These are phyloP conservation scores for Odontocerum albicorne DNA, from an alignment of 2,888 invertebrate species.

Conservation along the genomic window DNA sequence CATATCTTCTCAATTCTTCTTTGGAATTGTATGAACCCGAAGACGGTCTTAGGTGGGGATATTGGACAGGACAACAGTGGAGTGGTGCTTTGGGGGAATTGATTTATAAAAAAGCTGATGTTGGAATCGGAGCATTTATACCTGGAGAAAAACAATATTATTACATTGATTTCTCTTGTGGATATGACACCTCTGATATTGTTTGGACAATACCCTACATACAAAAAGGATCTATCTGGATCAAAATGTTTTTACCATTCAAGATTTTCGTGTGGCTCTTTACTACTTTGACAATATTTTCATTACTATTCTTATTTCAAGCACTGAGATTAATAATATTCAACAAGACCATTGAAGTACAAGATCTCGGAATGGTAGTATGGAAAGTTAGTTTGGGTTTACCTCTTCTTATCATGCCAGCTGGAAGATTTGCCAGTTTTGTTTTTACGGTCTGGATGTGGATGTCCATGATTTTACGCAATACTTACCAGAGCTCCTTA, in stretches of 20 bases:
- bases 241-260: slow-evolving; percentile 27
- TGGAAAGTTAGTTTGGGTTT: slow-evolving; percentile 27
- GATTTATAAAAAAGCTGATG: slow-evolving; percentile 19
- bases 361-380: slow-evolving; percentile 10
- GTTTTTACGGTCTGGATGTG: slow-evolving; percentile 30
- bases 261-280: slow-evolving; percentile 20
- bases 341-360: slow-evolving; percentile 19
- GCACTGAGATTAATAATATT: slow-evolving; percentile 8
- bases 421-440: slow-evolving; percentile 28
- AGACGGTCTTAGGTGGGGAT: slow-evolving; percentile 8
- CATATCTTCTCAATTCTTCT: slow-evolving; percentile 22
- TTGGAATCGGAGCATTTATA: slow-evolving; percentile 26
- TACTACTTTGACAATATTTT: slow-evolving; percentile 9
- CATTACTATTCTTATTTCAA: slow-evolving; percentile 11
- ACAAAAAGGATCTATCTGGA: slow-evolving; percentile 11
- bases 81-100: slow-evolving; percentile 25
- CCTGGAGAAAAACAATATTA: slow-evolving; percentile 2
- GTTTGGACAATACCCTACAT: slow-evolving; percentile 26
- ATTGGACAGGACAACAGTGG: slow-evolving; percentile 10
- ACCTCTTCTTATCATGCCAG: slow-evolving; percentile 12
- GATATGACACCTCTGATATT: slow-evolving; percentile 24
- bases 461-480: slow-evolving; percentile 28
- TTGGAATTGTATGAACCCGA: neutral
- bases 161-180: slow-evolving; percentile 20
- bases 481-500: slow-evolving; percentile 29